Conservation (phyloP, 2,113 vertebrate species). For the Piprites chloris region DNA sequence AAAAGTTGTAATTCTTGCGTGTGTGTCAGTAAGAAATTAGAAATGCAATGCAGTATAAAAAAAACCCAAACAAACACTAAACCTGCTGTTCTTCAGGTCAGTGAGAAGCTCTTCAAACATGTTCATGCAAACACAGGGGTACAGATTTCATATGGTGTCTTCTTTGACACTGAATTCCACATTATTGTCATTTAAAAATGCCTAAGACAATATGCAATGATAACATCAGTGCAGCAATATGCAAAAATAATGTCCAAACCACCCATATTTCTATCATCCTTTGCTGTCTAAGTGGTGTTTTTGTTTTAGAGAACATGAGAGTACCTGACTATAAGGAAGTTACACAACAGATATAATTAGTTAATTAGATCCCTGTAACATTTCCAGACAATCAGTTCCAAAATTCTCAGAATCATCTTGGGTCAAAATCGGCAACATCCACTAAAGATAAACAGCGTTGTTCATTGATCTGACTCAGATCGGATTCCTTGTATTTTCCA, state of each 20-base stretch:
- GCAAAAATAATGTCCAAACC: background rate
- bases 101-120: background rate
- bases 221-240: background rate
- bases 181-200: background rate
- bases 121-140: background rate
- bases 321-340: background rate
- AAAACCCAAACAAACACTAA: background rate
- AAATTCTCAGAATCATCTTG: background rate
- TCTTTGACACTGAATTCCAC: background rate
- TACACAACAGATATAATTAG: background rate
- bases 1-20: background rate
- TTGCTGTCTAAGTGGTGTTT: accelerated
- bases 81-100: background rate
- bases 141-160: background rate
- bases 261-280: background rate
- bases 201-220: background rate
- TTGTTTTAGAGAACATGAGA: background rate
- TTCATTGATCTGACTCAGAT: background rate
- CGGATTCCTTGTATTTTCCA: background rate
- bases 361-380: background rate
- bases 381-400: background rate
- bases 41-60: background rate
- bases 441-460: background rate
- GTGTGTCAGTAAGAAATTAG: background rate
- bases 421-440: background rate